Evolutionary conservation across 2,797 vertebrate species (phyloP), one percentile per base, ranked within the genome.

Genomic region (Tympanoctomys barrerae): DNA sequence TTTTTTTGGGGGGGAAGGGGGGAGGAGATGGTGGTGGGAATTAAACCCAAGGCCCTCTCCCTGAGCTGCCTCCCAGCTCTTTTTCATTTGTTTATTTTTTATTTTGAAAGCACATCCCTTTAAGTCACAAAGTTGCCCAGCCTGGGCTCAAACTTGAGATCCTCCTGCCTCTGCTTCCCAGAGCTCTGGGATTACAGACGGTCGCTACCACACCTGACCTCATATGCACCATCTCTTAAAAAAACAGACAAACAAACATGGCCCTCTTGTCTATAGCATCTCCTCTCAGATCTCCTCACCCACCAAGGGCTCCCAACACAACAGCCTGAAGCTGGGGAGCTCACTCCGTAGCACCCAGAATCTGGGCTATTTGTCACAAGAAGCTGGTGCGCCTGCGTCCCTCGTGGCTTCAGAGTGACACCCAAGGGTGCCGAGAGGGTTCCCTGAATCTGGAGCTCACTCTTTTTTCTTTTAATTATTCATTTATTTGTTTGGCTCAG

Each of bases 231-330:
- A 93, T 68, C 87, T 24, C 93, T 90, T 36, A 68, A 31, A 66
- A 16, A 39, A 39, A 39, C 39, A 39, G 39, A 39, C 39, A 39
- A 39, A 39, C 66, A 96, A 89, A 93, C 33, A 28, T 49, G 81
- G 57, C 21, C 54, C 0, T 42, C 87, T 79, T 54, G 26, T 36
- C 57, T 68, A 2, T 22, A n/a, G 80, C 11, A 6, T 66, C 79
- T 54, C 77, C 87, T 78, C 26, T 94, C 86, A 66, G 28, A 57
- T 84, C 46, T 90, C 81, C 26, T 90, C 54, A 52, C 42, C 61
- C 28, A 33, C 66, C 94, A 82, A 33, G 1, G 57, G 16, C 46
- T 91, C 28, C 22, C 12, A 39, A 22, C 13, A 70, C 12, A 39
- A 22, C 11, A 75, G 7, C 0, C 5, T 13, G 24, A 0, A 5